phyloP scores from a whole-genome alignment of 2,888 invertebrate species.

The Leucozona laternaria region DNA sequence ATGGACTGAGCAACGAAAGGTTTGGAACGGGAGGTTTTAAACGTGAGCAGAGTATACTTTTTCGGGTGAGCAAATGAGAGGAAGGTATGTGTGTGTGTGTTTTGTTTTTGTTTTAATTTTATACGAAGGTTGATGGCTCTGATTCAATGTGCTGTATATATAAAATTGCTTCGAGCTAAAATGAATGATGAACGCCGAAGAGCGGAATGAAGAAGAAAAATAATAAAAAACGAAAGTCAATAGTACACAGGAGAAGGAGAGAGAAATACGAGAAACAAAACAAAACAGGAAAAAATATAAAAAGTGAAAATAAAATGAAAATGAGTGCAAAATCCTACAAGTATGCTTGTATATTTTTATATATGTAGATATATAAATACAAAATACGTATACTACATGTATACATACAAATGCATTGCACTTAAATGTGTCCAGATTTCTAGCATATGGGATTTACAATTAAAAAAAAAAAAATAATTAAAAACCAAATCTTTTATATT shows the following conservation, averaged over 20 bases:
- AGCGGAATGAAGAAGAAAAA: slow-evolving; percentile 46
- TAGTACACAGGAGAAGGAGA: slow-evolving; percentile 9
- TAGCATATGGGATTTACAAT: slow-evolving; percentile 47
- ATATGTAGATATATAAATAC: neutral
- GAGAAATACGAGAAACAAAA: slow-evolving; percentile 59
- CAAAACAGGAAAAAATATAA: slow-evolving; percentile 50
- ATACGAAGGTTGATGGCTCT: slow-evolving; percentile 69
- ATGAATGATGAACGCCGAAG: slow-evolving; percentile 68
- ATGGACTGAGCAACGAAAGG: slow-evolving; percentile 23
- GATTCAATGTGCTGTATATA: slow-evolving; percentile 69
- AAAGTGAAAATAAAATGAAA: slow-evolving; percentile 67
- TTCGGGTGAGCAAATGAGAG: slow-evolving; percentile 27
- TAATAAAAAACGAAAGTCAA: slow-evolving; percentile 68
- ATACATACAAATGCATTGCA: slow-evolving; percentile 4
- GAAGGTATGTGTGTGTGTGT: slow-evolving; percentile 1
- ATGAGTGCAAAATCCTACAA: slow-evolving; percentile 57
- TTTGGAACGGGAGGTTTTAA: slow-evolving; percentile 12
- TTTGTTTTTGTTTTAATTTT: slow-evolving; percentile 20
- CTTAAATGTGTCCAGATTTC: slow-evolving; percentile 49
- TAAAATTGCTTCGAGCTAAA: slow-evolving; percentile 65
- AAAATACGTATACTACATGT: neutral
- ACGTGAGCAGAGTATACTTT: slow-evolving; percentile 35
- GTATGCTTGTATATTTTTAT: slow-evolving; percentile 7
- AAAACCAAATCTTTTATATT: slow-evolving; percentile 25
- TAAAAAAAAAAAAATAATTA: slow-evolving; percentile 19